These are phyloP conservation scores for Limenitis camilla DNA, from an alignment of 2,888 invertebrate species.

Conservation along the genomic window DNA sequence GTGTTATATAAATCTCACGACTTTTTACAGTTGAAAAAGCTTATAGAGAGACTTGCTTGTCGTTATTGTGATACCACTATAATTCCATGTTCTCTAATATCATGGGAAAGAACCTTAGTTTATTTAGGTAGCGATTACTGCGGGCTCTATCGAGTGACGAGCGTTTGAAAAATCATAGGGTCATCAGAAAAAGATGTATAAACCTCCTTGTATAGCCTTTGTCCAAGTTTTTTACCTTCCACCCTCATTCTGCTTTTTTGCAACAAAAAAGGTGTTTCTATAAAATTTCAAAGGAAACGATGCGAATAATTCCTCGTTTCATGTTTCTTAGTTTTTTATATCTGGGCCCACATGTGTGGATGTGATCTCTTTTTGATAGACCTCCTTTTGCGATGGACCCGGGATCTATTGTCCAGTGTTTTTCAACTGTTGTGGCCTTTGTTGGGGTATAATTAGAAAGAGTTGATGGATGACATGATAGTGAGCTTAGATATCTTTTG, in stretches of 20 bases:
- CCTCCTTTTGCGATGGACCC: conserved; percentile 54
- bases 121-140: conserved; percentile 16
- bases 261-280: conserved; percentile 66
- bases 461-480: conserved; percentile 45
- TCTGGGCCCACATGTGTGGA: conserved; percentile 61
- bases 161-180: conserved; percentile 47
- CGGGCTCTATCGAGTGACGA: conserved; percentile 19
- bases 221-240: conserved; percentile 59
- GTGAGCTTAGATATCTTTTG: background rate
- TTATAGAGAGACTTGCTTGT: too few species aligned
- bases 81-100: too few species aligned
- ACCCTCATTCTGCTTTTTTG: conserved; percentile 67
- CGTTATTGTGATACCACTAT: too few species aligned
- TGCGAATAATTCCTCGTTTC: conserved; percentile 74
- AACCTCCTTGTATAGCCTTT: conserved; percentile 61
- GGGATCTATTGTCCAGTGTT: conserved; percentile 57
- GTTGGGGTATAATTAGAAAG: conserved; percentile 28
- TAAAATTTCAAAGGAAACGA: conserved; percentile 69
- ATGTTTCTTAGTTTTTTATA: conserved; percentile 58
- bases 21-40: too few species aligned
- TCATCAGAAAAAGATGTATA: conserved; percentile 55
- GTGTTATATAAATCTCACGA: too few species aligned
- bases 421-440: conserved; percentile 32
- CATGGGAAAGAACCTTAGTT: conserved; percentile 9
- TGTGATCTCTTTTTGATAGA: conserved; percentile 73